Conservation (phyloP, 2,888 invertebrate species). For the Sipunculus nudus region DNA sequence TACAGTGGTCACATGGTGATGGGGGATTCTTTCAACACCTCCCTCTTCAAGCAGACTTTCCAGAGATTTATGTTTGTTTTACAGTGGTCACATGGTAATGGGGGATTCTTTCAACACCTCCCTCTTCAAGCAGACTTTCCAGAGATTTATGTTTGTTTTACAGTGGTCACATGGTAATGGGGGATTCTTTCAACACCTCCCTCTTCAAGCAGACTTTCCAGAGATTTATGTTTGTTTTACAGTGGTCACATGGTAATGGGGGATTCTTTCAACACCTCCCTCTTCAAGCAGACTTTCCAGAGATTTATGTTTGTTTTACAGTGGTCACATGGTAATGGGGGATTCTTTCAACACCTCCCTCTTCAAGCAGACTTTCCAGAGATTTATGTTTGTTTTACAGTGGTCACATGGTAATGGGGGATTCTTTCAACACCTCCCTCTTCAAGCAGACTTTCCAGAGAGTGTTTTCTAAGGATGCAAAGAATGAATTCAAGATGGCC, state of each 20-base stretch:
- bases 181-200: slow-evolving; percentile 98
- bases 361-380: slow-evolving; percentile 99
- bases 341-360: slow-evolving; percentile 98
- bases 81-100: slow-evolving; percentile 98
- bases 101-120: slow-evolving; percentile 99
- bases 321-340: slow-evolving; percentile 99
- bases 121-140: slow-evolving; percentile 98
- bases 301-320: slow-evolving; percentile 87
- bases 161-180: slow-evolving; percentile 99
- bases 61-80: slow-evolving; percentile 95
- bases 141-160: slow-evolving; percentile 90
- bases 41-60: slow-evolving; percentile 98
- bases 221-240: slow-evolving; percentile 84
- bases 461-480: slow-evolving; percentile 91
- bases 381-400: slow-evolving; percentile 91
- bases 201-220: slow-evolving; percentile 99
- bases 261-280: slow-evolving; percentile 97
- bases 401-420: slow-evolving; percentile 99
- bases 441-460: slow-evolving; percentile 99
- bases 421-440: slow-evolving; percentile 97
- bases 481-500: slow-evolving; percentile 94
- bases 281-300: slow-evolving; percentile 99
- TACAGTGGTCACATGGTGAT: slow-evolving; percentile 97
- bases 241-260: slow-evolving; percentile 99
- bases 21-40: slow-evolving; percentile 99